Evolutionary conservation across 1,140 invertebrate species (phyloP), one percentile per base, ranked within the genome.

Genomic region (Cataglyphis hispanica): DNA sequence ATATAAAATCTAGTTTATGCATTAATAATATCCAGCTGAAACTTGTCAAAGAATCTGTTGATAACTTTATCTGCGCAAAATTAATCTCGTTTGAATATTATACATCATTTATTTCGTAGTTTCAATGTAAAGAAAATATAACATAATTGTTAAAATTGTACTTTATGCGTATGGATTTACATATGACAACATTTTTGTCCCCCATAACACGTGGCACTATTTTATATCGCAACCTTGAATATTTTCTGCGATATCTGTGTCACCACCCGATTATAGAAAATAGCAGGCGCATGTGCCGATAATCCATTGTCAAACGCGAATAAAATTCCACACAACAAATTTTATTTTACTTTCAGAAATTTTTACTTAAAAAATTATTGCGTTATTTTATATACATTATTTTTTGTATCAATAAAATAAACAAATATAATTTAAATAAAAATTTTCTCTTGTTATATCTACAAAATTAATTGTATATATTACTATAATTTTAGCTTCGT

Each of bases 351-450:
- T 53, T 13, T 34, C n/a, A 8, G 8, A 43, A 11, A 1, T 13
- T 67, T 16, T 25, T 27, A 46, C 1, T 46, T 27, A 69, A 50
- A 50, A 2, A 50, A 1, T 7, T 50, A 70, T 22, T 66, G 25
- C 11, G 25, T 25, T 67, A n/a, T 13, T 19, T 5, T 50, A 19
- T 50, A 50, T 19, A 16, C 7, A 34, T 34, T 34, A 34, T 63
- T 34, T 66, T 40, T 11, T 37, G n/a, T 11, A 40, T 25, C 34
- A 40, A 37, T 22, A 40, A 40, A 66, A 11, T 46, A 25, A 25
- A 25, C 43, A 67, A 67, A 67, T 67, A 50, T 63, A 63, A 31
- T 70, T 50, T 31, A 31, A 43, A n/a, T n/a, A n/a, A n/a, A n/a
- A 43, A 50, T 31, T 50, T 10, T 70, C 7, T 1, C 3, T 50